phyloP scores from a whole-genome alignment of 2,797 vertebrate genomes.

The Acanthis flammea region DNA sequence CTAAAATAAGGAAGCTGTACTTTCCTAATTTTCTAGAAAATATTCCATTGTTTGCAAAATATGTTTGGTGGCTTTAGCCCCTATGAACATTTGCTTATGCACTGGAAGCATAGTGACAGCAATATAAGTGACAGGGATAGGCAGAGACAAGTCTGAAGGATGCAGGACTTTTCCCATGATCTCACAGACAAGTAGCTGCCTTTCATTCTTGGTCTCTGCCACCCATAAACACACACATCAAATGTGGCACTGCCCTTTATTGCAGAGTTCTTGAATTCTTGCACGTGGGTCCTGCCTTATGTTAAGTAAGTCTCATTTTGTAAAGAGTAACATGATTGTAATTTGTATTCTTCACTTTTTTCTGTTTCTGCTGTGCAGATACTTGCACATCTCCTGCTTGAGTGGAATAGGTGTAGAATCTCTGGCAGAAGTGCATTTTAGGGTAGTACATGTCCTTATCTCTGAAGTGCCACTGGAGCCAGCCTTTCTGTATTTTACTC shows the following conservation, averaged over 20 bases:
- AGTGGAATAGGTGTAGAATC: not conserved
- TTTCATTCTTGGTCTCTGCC: constrained; percentile 77
- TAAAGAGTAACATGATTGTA: constrained; percentile 72
- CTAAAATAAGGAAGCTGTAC: constrained; percentile 16
- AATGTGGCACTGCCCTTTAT: constrained; percentile 79
- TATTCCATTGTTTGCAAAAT: not conserved
- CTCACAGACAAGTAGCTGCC: constrained; percentile 77
- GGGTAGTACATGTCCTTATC: not conserved
- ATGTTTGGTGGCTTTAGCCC: not conserved
- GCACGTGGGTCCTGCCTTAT: constrained; percentile 65
- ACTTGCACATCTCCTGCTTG: not conserved
- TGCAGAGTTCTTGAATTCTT: constrained; percentile 75
- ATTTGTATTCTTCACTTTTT: not conserved
- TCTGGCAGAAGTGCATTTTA: not conserved
- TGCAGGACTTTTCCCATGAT: constrained; percentile 65
- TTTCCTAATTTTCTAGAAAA: constrained; percentile 16
- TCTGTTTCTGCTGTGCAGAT: not conserved
- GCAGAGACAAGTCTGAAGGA: constrained; percentile 62
- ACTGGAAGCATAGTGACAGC: constrained; percentile 47
- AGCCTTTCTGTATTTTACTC: not conserved
- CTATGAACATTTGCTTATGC: constrained; percentile 67
- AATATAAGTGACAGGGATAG: constrained; percentile 58
- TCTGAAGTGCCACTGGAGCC: not conserved
- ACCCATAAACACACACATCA: constrained; percentile 75
- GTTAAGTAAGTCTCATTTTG: constrained; percentile 79